Conservation (phyloP, 92 coral and sea anemone species). For the Galaxea fascicularis region DNA sequence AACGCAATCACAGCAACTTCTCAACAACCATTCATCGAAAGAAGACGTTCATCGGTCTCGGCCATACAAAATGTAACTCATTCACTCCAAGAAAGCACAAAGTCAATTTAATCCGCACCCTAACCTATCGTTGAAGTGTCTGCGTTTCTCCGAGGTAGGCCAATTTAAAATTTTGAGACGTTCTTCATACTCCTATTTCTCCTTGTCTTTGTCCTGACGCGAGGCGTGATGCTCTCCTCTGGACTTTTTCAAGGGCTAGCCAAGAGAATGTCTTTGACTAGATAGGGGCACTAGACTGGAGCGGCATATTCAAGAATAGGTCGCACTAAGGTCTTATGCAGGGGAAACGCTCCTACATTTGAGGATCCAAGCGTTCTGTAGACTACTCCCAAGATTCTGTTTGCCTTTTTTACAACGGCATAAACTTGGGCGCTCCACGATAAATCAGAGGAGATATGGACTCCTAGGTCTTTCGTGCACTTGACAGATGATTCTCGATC, state of each 20-base stretch:
- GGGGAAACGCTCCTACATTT: not conserved
- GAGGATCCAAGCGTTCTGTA: conserved; percentile 19
- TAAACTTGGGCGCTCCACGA: conserved; percentile 16
- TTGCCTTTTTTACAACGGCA: conserved; percentile 14
- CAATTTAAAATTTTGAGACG: too few relatives aligned
- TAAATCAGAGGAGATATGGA: conserved; percentile 15
- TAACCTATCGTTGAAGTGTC: too few relatives aligned
- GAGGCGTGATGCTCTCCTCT: conserved; percentile 13
- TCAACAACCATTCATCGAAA: too few relatives aligned
- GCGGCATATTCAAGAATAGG: not conserved
- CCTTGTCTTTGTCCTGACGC: not conserved
- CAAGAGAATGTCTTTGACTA: conserved; percentile 6
- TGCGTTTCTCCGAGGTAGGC: too few relatives aligned
- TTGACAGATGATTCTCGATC: not conserved
- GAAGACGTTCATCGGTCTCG: too few relatives aligned
- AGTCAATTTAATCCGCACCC: too few relatives aligned
- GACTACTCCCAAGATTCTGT: not conserved
- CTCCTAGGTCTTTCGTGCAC: not conserved
- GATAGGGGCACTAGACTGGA: conserved; percentile 23
- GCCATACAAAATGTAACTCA: too few relatives aligned
- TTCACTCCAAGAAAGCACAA: too few relatives aligned
- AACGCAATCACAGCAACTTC: too few relatives aligned
- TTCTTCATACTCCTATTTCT: conserved; percentile 9
- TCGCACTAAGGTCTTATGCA: not conserved
- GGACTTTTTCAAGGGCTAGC: conserved; percentile 18